Evolutionary conservation across 2,888 invertebrate genomes (phyloP), one percentile per base, ranked within the genome.

Genomic region (Meiosimyza decipiens): DNA sequence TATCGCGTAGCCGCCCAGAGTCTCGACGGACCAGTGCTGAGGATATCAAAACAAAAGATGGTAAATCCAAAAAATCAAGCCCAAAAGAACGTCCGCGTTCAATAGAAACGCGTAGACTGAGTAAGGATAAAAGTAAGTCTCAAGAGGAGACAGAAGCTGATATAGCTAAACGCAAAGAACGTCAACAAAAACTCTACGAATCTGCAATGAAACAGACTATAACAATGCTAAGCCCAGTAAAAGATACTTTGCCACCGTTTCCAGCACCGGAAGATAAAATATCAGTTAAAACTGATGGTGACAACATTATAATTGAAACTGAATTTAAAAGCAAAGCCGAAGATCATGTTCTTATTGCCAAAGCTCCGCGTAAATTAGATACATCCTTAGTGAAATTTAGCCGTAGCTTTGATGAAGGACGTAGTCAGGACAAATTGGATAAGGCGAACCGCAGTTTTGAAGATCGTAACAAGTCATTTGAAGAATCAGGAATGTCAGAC

Each of bases 171-270:
- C 90, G 93, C 63, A 92, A 92, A 84, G 92, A 92, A 80, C 90
- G 92, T 76, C 93, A 93, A 80, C 93, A 93, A 82, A 91, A 92
- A 89, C 85, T 93, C 2, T 93, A 93, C 79, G 93, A 93, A 87
- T 92, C 91, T 5, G 93, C 93, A 3, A 90, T 93, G 81, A 92
- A 93, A 82, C 93, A 93, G 85, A 92, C 92, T 0, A 92, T 92
- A 80, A 92, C 92, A 0, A 88, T 93, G 77, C 90, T 93, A 50
- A 93, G 93, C 83, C 93, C 93, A 0, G 92, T 93, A 0, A 92
- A 92, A 82, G 93, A 93, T 82, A 89, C 91, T 1, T 80, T 93
- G 79, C 93, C 93, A 0, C 90, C 91, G 3, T 93, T 93, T 81
- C 93, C 93, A 13, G 90, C 91, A 57, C 92, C 92, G 0, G 93